Base-by-base conservation (phyloP, 2,888 invertebrate species). In the Meloe dianella region DNA sequence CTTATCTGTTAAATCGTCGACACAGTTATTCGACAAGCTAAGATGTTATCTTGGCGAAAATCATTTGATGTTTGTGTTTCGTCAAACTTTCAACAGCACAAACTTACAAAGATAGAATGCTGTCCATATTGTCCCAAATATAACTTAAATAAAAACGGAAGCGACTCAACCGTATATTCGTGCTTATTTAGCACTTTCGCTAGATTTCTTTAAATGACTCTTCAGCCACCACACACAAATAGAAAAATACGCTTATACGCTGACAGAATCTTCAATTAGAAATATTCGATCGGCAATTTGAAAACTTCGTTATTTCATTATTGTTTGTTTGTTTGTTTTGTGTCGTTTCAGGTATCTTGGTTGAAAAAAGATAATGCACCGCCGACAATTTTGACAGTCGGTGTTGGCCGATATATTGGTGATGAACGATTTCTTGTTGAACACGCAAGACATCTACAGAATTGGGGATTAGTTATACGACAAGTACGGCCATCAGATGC, bases 401-500 rank as follows among this genome's bases (percentile, higher is more conserved):
- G 91, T 4, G 85, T 89, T 1, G 86, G 87, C 27, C 89, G 90
- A 0, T 90, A 90, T 77, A 89, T 89, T 22, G 88, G 89, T 9
- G 91, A 91, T 76, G 88, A 87, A 73, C 83, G 91, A 29, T 88
- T 90, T 77, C 85, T 89, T 10, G 89, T 90, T 14, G 89, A 88
- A 63, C 89, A 89, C 76, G 86, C 85, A 66, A 81, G 89, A 65
- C 89, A 89, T 77, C 86, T 89, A 68, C 88, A 89, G 12, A 89
- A 89, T 80, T 89, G 89, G 89, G 85, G 84, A 63, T 83, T 89
- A 22, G 86, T 88, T 70, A 91, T 92, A 78, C 89, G 90, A 78
- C 89, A 90, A 59, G 90, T 92, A 47, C 89, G 88, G 76, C 86
- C 87, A 70, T 86, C 89, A 24, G 92, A 92, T 79, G 89, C 89